Conservation (phyloP, 92 coral and sea anemone species). For the Porites evermanni region DNA sequence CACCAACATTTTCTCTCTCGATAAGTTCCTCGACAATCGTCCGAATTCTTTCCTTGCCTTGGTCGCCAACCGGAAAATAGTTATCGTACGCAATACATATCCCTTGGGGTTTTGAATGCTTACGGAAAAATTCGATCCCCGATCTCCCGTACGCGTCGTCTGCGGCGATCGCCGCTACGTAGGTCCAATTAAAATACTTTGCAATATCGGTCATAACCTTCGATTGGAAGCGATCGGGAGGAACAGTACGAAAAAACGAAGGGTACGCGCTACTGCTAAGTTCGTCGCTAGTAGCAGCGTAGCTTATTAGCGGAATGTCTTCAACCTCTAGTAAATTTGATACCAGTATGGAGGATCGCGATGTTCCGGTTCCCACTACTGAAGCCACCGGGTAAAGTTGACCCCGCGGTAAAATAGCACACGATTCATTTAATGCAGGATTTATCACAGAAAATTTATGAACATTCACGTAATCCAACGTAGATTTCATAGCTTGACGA, state of each 20-base stretch:
- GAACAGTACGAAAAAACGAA: slow-evolving; percentile 88
- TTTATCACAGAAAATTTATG: slow-evolving; percentile 62
- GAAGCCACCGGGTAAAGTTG: slow-evolving; percentile 59
- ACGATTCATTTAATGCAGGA: slow-evolving; percentile 35
- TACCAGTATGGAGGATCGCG: slow-evolving; percentile 76
- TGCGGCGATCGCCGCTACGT: slow-evolving; percentile 76
- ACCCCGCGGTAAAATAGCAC: slow-evolving; percentile 23
- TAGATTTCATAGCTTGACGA: slow-evolving; percentile 74
- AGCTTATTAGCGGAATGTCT: slow-evolving; percentile 87
- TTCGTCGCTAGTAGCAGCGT: slow-evolving; percentile 88
- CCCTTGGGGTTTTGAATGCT: slow-evolving; percentile 58
- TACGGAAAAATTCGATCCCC: slow-evolving; percentile 77
- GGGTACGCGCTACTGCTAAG: slow-evolving; percentile 80
- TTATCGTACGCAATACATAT: slow-evolving; percentile 77
- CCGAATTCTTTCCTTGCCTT: slow-evolving; percentile 22
- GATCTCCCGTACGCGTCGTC: slow-evolving; percentile 86
- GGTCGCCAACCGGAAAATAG: slow-evolving; percentile 61
- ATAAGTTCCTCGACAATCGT: slow-evolving; percentile 64
- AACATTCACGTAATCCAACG: slow-evolving; percentile 76
- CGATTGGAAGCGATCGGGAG: slow-evolving; percentile 89
- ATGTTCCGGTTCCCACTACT: slow-evolving; percentile 78
- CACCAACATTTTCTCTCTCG: slow-evolving; percentile 45
- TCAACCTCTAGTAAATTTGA: slow-evolving; percentile 77
- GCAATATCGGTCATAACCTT: slow-evolving; percentile 87
- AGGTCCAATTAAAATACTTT: slow-evolving; percentile 82